A percentile compares a stretch with the other conserved stretches of the same genome.
Evolutionary conservation across 2,113 vertebrate species (phyloP).

Genomic region (Penelope pileata): DNA sequence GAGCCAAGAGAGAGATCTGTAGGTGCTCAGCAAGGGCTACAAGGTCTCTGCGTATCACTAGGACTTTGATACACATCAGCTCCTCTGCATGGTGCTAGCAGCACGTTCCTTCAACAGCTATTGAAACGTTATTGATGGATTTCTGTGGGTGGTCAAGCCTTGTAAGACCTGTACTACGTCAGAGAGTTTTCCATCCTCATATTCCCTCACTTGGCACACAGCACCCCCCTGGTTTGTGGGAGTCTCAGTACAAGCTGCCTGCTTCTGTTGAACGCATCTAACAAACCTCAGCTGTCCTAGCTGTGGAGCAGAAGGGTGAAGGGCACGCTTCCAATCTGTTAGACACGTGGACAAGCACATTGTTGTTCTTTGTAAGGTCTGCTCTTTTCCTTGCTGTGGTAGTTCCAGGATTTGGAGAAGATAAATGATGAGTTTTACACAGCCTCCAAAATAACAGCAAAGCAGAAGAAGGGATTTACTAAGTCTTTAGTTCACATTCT

Average conservation of each 20-base stretch:
- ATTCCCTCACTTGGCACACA: not conserved
- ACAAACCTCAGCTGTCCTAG: not conserved
- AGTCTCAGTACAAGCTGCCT: not conserved
- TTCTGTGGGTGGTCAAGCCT: not conserved
- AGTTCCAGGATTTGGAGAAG: not conserved
- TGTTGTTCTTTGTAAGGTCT: not conserved
- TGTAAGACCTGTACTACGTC: accelerated
- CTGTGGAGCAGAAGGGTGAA: not conserved
- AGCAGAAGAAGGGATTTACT: not conserved
- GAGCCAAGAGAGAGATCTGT: not conserved
- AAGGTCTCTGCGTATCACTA: accelerated
- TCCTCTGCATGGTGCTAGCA: not conserved
- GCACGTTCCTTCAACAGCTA: not conserved
- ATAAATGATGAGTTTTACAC: not conserved
- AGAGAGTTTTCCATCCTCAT: not conserved
- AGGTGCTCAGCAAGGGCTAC: not conserved
- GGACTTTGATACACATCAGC: not conserved
- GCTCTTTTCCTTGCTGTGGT: not conserved
- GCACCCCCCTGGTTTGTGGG: not conserved
- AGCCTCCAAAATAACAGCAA: not conserved
- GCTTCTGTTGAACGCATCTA: not conserved
- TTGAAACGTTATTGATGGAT: not conserved
- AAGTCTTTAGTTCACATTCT: not conserved
- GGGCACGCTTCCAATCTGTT: not conserved
- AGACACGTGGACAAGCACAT: accelerated